These are phyloP conservation scores for Spodoptera frugiperda DNA, from an alignment of 1,140 invertebrate genomes.

Conservation along the genomic window DNA sequence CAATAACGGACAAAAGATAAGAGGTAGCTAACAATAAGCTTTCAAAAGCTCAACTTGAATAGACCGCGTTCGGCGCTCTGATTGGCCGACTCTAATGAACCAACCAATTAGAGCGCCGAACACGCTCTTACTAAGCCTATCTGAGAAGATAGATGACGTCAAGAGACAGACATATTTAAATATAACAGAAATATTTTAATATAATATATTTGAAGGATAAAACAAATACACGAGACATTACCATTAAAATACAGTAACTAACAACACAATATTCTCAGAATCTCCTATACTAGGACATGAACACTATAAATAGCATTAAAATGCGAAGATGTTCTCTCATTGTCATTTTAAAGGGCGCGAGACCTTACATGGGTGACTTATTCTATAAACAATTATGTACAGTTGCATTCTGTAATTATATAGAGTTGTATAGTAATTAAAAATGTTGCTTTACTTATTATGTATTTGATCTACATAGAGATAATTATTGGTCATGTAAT, in stretches of 20 bases:
- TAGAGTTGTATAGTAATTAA: conserved; percentile 10
- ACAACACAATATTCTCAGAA: conserved; percentile 19
- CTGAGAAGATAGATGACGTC: too few relatives aligned
- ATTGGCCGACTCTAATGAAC: too few relatives aligned
- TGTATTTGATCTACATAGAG: conserved; percentile 11
- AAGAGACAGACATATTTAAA: too few relatives aligned
- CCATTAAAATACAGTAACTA: background rate
- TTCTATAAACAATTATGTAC: conserved; percentile 6
- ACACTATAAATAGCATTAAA: conserved; percentile 27
- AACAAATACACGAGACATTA: too few relatives aligned
- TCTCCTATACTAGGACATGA: conserved; percentile 8
- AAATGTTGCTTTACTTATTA: background rate
- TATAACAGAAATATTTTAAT: too few relatives aligned
- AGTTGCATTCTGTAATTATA: conserved; percentile 5
- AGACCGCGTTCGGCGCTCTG: too few relatives aligned
- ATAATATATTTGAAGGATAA: too few relatives aligned
- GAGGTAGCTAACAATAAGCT: too few relatives aligned
- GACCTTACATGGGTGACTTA: background rate
- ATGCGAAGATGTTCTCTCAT: conserved; percentile 25
- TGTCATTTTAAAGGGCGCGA: conserved; percentile 18
- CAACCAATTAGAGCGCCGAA: too few relatives aligned
- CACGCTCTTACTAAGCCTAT: too few relatives aligned
- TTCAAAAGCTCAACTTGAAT: too few relatives aligned
- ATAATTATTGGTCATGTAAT: background rate
- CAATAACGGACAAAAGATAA: too few relatives aligned